Evolutionary conservation across 2,888 invertebrate genomes (phyloP).

Genomic region (Calliphora vomitoria): DNA sequence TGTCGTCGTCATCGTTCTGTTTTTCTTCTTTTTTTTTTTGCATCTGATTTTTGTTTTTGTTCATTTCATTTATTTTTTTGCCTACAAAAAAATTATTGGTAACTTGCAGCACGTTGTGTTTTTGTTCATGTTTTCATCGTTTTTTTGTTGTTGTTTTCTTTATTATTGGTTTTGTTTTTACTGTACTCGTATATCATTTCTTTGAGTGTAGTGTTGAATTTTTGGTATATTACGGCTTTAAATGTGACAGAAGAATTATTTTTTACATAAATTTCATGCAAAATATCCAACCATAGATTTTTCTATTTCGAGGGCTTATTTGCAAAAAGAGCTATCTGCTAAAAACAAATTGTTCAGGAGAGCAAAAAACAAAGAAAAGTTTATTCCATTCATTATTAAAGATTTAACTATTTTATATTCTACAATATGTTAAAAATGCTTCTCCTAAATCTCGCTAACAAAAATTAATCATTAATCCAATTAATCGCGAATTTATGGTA

Average conservation of each 20-base stretch:
- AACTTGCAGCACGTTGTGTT: constrained; percentile 68
- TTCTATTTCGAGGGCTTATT: too few relatives aligned
- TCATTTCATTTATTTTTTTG: constrained; percentile 47
- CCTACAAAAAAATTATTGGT: constrained; percentile 67
- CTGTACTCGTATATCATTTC: constrained; percentile 30
- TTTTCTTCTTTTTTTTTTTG: constrained; percentile 40
- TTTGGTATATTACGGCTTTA: constrained; percentile 17
- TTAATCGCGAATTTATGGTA: too few relatives aligned
- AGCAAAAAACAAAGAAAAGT: too few relatives aligned
- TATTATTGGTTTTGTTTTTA: constrained; percentile 42
- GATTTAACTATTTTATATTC: too few relatives aligned
- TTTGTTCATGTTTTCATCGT: constrained; percentile 38
- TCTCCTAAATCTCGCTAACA: too few relatives aligned
- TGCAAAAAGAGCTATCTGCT: too few relatives aligned
- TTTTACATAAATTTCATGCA: not conserved
- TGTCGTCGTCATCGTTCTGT: not conserved
- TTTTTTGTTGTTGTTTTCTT: constrained; percentile 25
- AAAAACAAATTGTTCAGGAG: too few relatives aligned
- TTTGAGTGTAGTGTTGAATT: constrained; percentile 41
- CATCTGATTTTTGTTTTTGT: constrained; percentile 38
- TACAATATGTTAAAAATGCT: too few relatives aligned
- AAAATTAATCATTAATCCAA: too few relatives aligned
- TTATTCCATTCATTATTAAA: too few relatives aligned
- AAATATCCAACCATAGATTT: too few relatives aligned
- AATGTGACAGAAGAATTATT: not conserved